phyloP scores from a whole-genome alignment of 2,797 vertebrate species.

The Oryzias sinensis region DNA sequence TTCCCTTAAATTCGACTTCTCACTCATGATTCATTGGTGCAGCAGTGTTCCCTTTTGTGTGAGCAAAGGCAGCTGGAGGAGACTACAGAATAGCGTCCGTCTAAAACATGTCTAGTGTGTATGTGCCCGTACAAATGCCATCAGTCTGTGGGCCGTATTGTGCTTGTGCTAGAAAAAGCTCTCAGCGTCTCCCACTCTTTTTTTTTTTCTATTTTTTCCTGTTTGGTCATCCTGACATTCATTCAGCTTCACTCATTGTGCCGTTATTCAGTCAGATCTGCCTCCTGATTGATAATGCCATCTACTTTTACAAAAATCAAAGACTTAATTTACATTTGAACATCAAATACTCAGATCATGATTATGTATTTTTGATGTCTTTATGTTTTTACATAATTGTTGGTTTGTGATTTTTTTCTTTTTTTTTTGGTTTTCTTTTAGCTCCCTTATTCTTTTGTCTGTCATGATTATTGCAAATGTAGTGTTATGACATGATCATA shows the following conservation, averaged over 20 bases:
- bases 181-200: slow-evolving; percentile 37
- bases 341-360: background rate
- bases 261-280: slow-evolving; percentile 23
- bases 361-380: no score
- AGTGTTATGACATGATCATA: no score
- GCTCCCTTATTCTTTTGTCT: slow-evolving; percentile 3
- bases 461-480: slow-evolving; percentile 4
- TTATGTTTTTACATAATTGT: no score
- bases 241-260: slow-evolving; percentile 17
- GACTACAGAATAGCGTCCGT: slow-evolving; percentile 55
- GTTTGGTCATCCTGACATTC: slow-evolving; percentile 46
- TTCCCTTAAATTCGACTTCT: slow-evolving; percentile 44
- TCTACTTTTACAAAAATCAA: slow-evolving; percentile 1
- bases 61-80: slow-evolving; percentile 63
- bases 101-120: slow-evolving; percentile 39
- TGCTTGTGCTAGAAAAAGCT: slow-evolving; percentile 32
- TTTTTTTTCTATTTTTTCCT: slow-evolving; percentile 53
- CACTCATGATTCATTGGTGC: slow-evolving; percentile 59
- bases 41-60: slow-evolving; percentile 71
- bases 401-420: slow-evolving; percentile 7
- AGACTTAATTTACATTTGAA: slow-evolving; percentile 2
- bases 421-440: slow-evolving; percentile 8
- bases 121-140: slow-evolving; percentile 40
- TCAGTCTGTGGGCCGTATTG: slow-evolving; percentile 31
- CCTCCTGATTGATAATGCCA: slow-evolving; percentile 10